Evolutionary conservation across 2,888 invertebrate species (phyloP).

Genomic region (Drosophila histrio): DNA sequence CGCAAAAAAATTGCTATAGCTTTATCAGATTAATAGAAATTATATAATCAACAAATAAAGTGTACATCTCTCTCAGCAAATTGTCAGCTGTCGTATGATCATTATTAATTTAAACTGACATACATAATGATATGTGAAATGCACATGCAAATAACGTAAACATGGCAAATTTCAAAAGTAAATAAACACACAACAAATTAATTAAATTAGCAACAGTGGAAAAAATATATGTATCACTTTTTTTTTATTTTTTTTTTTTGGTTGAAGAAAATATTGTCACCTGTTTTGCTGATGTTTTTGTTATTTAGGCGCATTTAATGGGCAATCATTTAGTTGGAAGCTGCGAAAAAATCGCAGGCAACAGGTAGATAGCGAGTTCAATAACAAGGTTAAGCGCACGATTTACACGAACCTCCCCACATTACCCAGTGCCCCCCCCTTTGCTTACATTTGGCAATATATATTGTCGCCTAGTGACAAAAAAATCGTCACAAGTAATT

Average conservation of each 20-base stretch:
- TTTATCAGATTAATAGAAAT: neutral
- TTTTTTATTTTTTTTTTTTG: slow-evolving; percentile 15
- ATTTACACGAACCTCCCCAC: slow-evolving; percentile 7
- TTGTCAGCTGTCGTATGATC: neutral
- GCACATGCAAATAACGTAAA: slow-evolving; percentile 39
- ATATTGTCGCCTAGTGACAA: slow-evolving; percentile 26
- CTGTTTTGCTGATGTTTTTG: slow-evolving; percentile 33
- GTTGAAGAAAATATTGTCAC: slow-evolving; percentile 46
- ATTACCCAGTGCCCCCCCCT: neutral
- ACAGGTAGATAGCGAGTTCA: slow-evolving; percentile 49
- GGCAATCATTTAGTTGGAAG: slow-evolving; percentile 45
- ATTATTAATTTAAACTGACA: slow-evolving; percentile 29
- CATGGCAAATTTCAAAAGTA: slow-evolving; percentile 46
- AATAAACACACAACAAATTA: slow-evolving; percentile 57
- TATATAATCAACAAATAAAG: neutral
- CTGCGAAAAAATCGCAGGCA: slow-evolving; percentile 37
- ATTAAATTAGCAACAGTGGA: slow-evolving; percentile 63
- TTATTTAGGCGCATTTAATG: slow-evolving; percentile 30
- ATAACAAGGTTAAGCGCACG: slow-evolving; percentile 66
- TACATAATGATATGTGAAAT: slow-evolving; percentile 52
- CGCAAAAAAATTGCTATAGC: too few relatives aligned
- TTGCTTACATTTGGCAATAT: slow-evolving; percentile 38
- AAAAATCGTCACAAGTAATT: slow-evolving; percentile 65
- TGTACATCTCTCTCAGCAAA: neutral
- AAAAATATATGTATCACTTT: slow-evolving; percentile 14